A percentile compares a stretch with the other conserved stretches of the same genome.
These are phyloP conservation scores for Caenorhabditis sp. DNA, from an alignment of 2,888 invertebrate species.

Conservation along the genomic window DNA sequence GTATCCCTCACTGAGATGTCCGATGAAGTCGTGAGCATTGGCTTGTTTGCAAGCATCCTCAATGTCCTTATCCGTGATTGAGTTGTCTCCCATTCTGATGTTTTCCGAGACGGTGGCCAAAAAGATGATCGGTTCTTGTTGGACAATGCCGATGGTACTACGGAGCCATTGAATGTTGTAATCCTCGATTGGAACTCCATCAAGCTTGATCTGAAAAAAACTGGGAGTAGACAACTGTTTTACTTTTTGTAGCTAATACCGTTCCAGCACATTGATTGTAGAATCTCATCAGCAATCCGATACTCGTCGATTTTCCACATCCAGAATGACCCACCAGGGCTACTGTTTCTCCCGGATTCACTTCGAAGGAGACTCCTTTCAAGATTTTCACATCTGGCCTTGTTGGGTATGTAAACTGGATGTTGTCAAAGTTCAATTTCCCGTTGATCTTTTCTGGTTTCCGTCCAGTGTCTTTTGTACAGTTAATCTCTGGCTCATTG, in stretches of 20 bases:
- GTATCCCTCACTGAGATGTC: constrained; percentile 81
- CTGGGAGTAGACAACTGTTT: neutral
- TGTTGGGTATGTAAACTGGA: constrained; percentile 84
- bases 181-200: constrained; percentile 82
- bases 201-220: constrained; percentile 83
- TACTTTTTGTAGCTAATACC: constrained; percentile 31
- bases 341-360: constrained; percentile 74
- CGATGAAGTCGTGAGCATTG: constrained; percentile 84
- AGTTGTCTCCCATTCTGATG: constrained; percentile 84
- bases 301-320: constrained; percentile 78
- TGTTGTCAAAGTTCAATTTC: constrained; percentile 84
- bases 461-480: constrained; percentile 84
- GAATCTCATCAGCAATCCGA: constrained; percentile 75
- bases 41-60: constrained; percentile 77
- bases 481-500: constrained; percentile 85
- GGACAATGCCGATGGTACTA: constrained; percentile 83
- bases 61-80: constrained; percentile 76
- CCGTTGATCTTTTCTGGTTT: constrained; percentile 84
- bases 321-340: constrained; percentile 79
- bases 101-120: constrained; percentile 83
- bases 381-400: constrained; percentile 83
- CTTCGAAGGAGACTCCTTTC: constrained; percentile 75
- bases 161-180: constrained; percentile 83
- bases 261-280: constrained; percentile 74
- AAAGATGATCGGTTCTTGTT: constrained; percentile 84